phyloP scores from a whole-genome alignment of 1,140 invertebrate genomes.

The Myzus persicae region DNA sequence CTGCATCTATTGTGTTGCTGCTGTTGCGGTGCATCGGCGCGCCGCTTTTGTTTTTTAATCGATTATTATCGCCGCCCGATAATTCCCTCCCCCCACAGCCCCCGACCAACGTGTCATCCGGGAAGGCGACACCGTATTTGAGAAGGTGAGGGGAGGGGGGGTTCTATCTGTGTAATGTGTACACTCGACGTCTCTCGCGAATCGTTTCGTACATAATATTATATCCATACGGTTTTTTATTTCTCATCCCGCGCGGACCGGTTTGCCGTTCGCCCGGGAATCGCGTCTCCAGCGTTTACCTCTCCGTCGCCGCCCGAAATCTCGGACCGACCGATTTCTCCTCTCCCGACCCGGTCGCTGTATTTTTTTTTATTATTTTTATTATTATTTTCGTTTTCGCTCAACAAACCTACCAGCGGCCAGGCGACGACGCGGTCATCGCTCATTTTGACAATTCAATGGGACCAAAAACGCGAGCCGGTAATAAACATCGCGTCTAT shows the following conservation, averaged over 20 bases:
- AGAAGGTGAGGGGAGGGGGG: too few relatives aligned
- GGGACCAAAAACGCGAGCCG: constrained; percentile 13
- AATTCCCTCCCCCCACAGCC: neutral
- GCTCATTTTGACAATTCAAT: constrained; percentile 49
- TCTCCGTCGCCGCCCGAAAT: neutral
- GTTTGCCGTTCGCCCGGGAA: neutral
- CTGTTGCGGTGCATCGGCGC: neutral
- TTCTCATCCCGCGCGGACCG: neutral
- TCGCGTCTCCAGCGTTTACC: neutral
- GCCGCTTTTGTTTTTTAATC: constrained; percentile 26
- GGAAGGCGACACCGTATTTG: too few relatives aligned
- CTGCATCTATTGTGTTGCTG: neutral
- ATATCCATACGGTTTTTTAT: neutral
- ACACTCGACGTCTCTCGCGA: neutral
- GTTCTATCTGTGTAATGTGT: too few relatives aligned
- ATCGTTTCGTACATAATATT: neutral
- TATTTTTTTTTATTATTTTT: neutral
- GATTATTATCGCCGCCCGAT: neutral
- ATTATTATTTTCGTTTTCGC: neutral
- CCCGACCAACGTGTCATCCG: neutral
- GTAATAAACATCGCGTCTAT: constrained; percentile 31
- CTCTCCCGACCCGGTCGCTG: neutral
- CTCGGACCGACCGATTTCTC: neutral
- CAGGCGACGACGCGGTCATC: neutral
- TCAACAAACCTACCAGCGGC: too few relatives aligned